Evolutionary conservation across 1,140 invertebrate species (phyloP).

Genomic region (Drosophila nasuta): DNA sequence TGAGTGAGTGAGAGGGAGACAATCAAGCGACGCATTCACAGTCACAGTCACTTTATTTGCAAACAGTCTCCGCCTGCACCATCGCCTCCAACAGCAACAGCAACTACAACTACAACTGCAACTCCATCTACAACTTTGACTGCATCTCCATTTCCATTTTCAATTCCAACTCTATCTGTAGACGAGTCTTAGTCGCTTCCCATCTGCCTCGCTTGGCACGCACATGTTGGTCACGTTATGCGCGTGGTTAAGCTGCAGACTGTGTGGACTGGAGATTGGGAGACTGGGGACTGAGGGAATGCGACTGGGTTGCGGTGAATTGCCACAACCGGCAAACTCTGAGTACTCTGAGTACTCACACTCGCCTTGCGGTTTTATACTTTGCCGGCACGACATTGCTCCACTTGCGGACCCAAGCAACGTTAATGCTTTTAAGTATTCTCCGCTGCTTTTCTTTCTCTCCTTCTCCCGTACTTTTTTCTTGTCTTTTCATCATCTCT

Average conservation of each 20-base stretch:
- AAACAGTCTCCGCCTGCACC: constrained; percentile 28
- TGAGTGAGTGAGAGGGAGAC: constrained; percentile 1
- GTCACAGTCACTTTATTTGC: constrained; percentile 77
- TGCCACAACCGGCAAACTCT: constrained; percentile 22
- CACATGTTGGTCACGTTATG: constrained; percentile 74
- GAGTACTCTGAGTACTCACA: constrained; percentile 10
- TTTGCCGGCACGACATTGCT: constrained; percentile 78
- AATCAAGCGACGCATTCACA: constrained; percentile 37
- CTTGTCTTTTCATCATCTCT: neutral
- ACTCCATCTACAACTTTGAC: neutral
- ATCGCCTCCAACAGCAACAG: neutral
- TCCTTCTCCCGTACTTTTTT: neutral
- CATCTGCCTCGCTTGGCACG: constrained; percentile 50
- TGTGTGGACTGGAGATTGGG: constrained; percentile 3
- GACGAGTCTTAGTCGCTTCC: constrained; percentile 22
- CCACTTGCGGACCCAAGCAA: constrained; percentile 59
- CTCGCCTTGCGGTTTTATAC: constrained; percentile 57
- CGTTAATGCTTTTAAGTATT: constrained; percentile 53
- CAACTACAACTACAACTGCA: neutral
- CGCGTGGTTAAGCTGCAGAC: constrained; percentile 24
- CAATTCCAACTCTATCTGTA: constrained; percentile 2
- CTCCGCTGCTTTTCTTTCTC: neutral
- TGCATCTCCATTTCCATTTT: neutral
- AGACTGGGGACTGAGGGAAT: neutral
- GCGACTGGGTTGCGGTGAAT: constrained; percentile 20